phyloP scores from a whole-genome alignment of 2,113 vertebrate genomes.

The Peromyscus leucopus region DNA sequence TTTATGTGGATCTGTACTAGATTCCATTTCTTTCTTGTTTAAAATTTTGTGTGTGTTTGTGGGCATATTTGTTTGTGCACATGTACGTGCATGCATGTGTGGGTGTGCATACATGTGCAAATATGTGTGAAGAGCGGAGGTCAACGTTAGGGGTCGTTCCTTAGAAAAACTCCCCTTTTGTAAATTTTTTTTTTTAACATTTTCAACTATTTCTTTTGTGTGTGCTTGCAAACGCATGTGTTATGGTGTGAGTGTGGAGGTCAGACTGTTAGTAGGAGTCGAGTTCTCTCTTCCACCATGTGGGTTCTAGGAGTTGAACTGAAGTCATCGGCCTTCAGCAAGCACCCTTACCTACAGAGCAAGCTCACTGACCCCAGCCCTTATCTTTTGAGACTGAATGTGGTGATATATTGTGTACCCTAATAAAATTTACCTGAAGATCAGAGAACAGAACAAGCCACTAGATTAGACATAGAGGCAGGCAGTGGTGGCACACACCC shows the following conservation, averaged over 20 bases:
- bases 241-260: neutral
- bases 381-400: neutral
- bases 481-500: too few species aligned
- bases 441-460: too few species aligned
- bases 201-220: neutral
- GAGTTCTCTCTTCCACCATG: neutral
- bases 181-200: neutral
- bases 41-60: neutral
- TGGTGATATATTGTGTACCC: too few species aligned
- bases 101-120: neutral
- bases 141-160: neutral
- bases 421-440: too few species aligned
- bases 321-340: neutral
- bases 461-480: too few species aligned
- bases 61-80: too few species aligned
- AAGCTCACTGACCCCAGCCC: neutral
- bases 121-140: neutral
- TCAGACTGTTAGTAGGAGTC: neutral
- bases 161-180: neutral
- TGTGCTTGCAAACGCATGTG: neutral
- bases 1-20: neutral
- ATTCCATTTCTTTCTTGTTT: slow-evolving; percentile 3
- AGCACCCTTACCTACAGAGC: neutral
- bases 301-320: neutral
- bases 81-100: too few species aligned